phyloP scores from a whole-genome alignment of 2,797 vertebrate genomes.

The Tenualosa ilisha region DNA sequence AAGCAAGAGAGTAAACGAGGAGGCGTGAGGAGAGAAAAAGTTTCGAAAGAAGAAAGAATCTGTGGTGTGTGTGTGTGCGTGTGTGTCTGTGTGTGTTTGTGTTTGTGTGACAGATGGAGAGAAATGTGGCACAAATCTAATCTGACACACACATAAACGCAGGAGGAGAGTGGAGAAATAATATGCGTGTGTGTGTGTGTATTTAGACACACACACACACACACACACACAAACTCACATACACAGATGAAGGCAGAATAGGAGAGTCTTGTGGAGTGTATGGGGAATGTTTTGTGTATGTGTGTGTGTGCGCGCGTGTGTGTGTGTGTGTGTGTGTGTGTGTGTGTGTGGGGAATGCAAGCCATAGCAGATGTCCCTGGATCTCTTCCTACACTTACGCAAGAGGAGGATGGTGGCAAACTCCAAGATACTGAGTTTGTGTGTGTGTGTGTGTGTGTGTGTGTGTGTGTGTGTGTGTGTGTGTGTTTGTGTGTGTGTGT shows the following conservation, averaged over 20 bases:
- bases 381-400: constrained; percentile 5
- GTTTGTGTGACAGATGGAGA: neutral
- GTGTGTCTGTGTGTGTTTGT: neutral
- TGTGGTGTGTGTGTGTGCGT: neutral
- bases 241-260: too few species aligned
- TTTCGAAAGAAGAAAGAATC: neutral
- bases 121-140: neutral
- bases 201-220: neutral
- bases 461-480: neutral
- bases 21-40: neutral
- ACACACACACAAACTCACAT: too few species aligned
- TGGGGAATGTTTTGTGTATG: too few species aligned
- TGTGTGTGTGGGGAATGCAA: neutral
- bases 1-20: neutral
- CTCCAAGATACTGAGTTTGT: neutral
- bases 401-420: neutral
- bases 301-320: too few species aligned
- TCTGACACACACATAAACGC: neutral
- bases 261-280: neutral
- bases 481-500: neutral
- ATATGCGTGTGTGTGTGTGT: neutral
- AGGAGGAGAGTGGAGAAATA: neutral
- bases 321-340: neutral
- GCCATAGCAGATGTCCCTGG: neutral
- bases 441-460: neutral